phyloP scores from a whole-genome alignment of 2,888 invertebrate species.

The Listrodromus nycthemerus region DNA sequence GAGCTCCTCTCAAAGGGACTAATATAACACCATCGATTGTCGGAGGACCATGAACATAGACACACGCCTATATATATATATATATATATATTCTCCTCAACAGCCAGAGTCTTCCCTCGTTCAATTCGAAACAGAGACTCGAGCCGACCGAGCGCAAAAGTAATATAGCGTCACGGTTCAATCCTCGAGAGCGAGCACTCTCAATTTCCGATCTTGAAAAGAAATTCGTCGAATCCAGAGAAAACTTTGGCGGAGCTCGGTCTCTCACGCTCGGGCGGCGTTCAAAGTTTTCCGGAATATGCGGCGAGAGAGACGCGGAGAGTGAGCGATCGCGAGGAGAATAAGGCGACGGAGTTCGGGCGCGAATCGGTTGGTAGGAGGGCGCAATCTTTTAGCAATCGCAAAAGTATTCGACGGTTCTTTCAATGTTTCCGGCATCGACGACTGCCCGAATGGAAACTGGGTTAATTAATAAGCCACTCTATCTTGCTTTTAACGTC shows the following conservation, averaged over 20 bases:
- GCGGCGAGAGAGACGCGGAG: constrained; percentile 31
- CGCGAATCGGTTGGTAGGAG: background rate
- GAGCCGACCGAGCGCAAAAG: constrained; percentile 46
- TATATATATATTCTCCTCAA: background rate
- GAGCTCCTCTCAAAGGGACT: constrained; percentile 37
- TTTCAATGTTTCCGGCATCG: constrained; percentile 40
- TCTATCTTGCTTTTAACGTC: constrained; percentile 25
- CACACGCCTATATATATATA: background rate
- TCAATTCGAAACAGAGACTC: constrained; percentile 33
- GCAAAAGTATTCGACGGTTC: constrained; percentile 46
- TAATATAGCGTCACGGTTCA: constrained; percentile 53
- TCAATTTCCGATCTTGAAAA: constrained; percentile 57
- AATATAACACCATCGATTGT: constrained; percentile 32
- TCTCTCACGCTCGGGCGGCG: background rate
- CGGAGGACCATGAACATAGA: background rate
- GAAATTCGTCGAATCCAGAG: constrained; percentile 58
- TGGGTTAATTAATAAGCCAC: constrained; percentile 57
- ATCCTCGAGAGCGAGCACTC: constrained; percentile 51
- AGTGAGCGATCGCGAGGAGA: constrained; percentile 30
- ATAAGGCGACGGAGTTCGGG: background rate
- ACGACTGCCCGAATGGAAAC: constrained; percentile 26
- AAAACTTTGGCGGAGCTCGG: constrained; percentile 45
- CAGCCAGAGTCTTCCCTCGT: constrained; percentile 30
- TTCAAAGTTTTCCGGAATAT: constrained; percentile 56
- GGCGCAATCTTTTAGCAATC: constrained; percentile 48